phyloP scores from a whole-genome alignment of 2,797 vertebrate species.

The Darevskia nairensis region DNA sequence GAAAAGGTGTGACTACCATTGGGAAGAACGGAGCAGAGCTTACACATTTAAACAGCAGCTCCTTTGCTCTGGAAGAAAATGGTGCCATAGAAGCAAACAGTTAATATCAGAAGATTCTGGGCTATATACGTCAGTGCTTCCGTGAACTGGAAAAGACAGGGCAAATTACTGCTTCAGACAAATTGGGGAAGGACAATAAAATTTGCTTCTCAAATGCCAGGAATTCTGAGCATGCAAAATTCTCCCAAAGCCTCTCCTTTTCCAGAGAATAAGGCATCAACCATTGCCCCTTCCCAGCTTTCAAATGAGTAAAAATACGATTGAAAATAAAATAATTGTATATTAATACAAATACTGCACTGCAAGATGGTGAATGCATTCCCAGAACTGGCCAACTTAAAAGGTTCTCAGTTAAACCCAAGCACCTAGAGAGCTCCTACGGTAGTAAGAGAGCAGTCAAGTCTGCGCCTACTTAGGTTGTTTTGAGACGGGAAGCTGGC shows the following conservation, averaged over 20 bases:
- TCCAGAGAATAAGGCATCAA: background rate
- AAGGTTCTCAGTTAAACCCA: too few relatives aligned
- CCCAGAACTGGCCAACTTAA: background rate
- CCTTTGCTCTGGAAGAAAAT: constrained; percentile 39
- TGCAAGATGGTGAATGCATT: background rate
- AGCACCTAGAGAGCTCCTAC: too few relatives aligned
- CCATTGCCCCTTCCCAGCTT: background rate
- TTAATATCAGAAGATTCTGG: constrained; percentile 60
- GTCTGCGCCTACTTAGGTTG: too few relatives aligned
- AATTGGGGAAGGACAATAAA: constrained; percentile 63
- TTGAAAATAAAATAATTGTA: background rate
- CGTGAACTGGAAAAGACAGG: constrained; percentile 56
- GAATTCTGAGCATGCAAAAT: background rate
- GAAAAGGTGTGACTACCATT: constrained; percentile 7
- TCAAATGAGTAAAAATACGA: background rate
- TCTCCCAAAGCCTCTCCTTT: background rate
- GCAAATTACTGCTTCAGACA: constrained; percentile 65
- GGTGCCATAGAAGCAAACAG: constrained; percentile 48
- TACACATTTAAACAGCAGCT: constrained; percentile 47
- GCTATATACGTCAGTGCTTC: constrained; percentile 63
- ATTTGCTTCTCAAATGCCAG: constrained; percentile 39
- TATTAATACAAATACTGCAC: background rate
- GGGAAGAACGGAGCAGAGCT: constrained; percentile 11
- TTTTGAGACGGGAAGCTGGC: too few relatives aligned
- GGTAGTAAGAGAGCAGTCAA: too few relatives aligned